Base-by-base conservation (phyloP, 2,797 vertebrate genomes). In the Tragelaphus oryx region DNA sequence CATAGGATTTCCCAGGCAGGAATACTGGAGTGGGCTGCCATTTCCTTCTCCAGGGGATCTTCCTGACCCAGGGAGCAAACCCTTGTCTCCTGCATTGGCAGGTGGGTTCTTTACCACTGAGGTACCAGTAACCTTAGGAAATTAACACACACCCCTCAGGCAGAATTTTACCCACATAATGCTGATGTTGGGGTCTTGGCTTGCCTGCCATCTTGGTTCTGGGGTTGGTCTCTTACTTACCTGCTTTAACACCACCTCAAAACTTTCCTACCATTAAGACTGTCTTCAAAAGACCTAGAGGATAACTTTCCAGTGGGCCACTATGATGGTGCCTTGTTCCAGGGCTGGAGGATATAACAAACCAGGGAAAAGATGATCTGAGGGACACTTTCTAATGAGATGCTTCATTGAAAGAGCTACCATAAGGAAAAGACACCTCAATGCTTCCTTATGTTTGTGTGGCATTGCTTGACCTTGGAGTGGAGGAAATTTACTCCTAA, bases 401-500 rank as follows among this genome's bases (percentile, higher is more conserved):
- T 75, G 8, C 30, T 90, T 75, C 82, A 57, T 10, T 6, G 3
- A 3, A 60, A 89, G 50, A 91, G 28, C 87, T 52, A 26, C 68
- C 20, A 2, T 48, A 33, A n/a, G 48, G 79, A 68, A 46, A 86
- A 44, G 11, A 7, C 83, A 88, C 18, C 24, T 52, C 30, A 44
- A 3, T 12, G 46, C 41, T 33, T 78, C 46, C 65, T 93, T 55
- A 50, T 6, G 59, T 55, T 78, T 78, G 30, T 41, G 62, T 83
- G 78, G 17, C 83, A 87, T 80, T 62, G 37, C n/a, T 83, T 95
- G 93, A 95, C 93, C 91, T 80, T 44, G 8, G 46, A 76, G 50
- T n/a, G 3, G 55, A 95, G 82, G 55, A 83, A 84, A 91, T 91
- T 55, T 55, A 50, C 60, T 48, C 18, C 17, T 10, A 80, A 84